These are phyloP conservation scores for Sebastes taczanowskii DNA, from an alignment of 2,797 vertebrate species.

Conservation along the genomic window DNA sequence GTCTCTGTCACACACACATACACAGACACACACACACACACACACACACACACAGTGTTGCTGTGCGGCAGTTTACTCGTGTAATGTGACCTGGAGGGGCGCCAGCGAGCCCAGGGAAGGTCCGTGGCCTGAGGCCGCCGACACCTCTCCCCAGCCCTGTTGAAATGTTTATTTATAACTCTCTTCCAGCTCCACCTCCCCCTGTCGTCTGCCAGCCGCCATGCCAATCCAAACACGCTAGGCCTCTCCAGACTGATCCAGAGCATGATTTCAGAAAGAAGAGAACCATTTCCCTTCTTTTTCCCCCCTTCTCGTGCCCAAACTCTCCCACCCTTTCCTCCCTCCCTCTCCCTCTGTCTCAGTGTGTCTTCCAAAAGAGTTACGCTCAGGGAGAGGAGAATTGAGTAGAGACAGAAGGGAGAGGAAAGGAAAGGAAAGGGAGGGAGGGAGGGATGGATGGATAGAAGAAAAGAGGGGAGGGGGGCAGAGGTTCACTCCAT, in stretches of 20 bases:
- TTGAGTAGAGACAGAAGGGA: slow-evolving; percentile 60
- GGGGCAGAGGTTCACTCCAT: slow-evolving; percentile 81
- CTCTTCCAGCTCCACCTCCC: slow-evolving; percentile 79
- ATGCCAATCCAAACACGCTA: slow-evolving; percentile 89
- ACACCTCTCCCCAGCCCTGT: slow-evolving; percentile 86
- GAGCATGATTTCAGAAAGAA: slow-evolving; percentile 85
- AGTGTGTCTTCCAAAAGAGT: slow-evolving; percentile 65
- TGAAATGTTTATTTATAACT: slow-evolving; percentile 89
- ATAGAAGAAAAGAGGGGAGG: slow-evolving; percentile 53
- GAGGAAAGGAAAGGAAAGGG: slow-evolving; percentile 41
- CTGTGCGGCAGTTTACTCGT: slow-evolving; percentile 83
- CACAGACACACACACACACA: not conserved
- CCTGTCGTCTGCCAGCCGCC: slow-evolving; percentile 80
- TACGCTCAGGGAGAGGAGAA: slow-evolving; percentile 67
- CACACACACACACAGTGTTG: slow-evolving; percentile 72
- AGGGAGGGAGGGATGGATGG: slow-evolving; percentile 51
- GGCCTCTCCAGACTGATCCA: slow-evolving; percentile 80
- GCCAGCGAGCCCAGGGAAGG: slow-evolving; percentile 77
- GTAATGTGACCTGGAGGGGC: slow-evolving; percentile 87
- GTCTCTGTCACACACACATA: slow-evolving; percentile 21
- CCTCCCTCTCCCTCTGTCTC: slow-evolving; percentile 45
- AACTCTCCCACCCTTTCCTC: slow-evolving; percentile 62
- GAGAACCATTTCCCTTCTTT: slow-evolving; percentile 72
- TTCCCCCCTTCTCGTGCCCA: slow-evolving; percentile 56
- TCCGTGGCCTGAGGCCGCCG: slow-evolving; percentile 76